Evolutionary conservation across 2,888 invertebrate genomes (phyloP).

Genomic region (Microplitis deprimator): DNA sequence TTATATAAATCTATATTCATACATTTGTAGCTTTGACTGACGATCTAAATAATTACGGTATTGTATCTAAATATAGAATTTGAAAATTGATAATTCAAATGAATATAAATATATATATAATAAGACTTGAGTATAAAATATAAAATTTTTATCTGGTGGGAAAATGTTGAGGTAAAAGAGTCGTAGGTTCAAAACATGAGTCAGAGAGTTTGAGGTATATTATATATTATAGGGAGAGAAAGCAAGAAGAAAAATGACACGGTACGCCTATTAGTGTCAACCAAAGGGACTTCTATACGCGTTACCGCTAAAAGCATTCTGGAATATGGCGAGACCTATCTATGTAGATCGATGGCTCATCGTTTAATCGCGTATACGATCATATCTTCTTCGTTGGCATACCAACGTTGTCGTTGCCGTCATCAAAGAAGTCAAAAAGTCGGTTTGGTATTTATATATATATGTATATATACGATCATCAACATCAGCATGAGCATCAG

Average conservation of each 20-base stretch:
- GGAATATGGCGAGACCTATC: slow-evolving; percentile 62
- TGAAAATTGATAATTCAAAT: not conserved
- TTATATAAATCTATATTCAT: too few relatives aligned
- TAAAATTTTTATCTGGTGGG: not conserved
- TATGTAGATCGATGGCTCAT: slow-evolving; percentile 59
- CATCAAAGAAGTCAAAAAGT: slow-evolving; percentile 31
- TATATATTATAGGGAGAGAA: not conserved
- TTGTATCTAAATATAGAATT: slow-evolving; percentile 14
- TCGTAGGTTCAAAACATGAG: not conserved
- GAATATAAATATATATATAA: not conserved
- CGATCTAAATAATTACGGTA: not conserved
- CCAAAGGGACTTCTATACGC: slow-evolving; percentile 41
- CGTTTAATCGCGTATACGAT: slow-evolving; percentile 49
- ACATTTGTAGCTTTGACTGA: not conserved
- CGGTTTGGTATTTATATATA: slow-evolving; percentile 9
- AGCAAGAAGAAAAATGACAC: slow-evolving; percentile 41
- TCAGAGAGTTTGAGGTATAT: not conserved
- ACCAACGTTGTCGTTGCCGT: not conserved
- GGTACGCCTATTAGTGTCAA: slow-evolving; percentile 60
- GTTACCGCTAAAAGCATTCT: slow-evolving; percentile 65
- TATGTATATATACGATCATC: slow-evolving; percentile 14
- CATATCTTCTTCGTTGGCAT: slow-evolving; percentile 43
- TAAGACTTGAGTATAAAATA: not conserved
- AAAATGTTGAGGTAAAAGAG: not conserved
- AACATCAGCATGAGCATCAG: slow-evolving; percentile 14